Evolutionary conservation across 2,113 vertebrate species (phyloP), one percentile per base, ranked within the genome.

Genomic region (Plecturocebus donacophilus): DNA sequence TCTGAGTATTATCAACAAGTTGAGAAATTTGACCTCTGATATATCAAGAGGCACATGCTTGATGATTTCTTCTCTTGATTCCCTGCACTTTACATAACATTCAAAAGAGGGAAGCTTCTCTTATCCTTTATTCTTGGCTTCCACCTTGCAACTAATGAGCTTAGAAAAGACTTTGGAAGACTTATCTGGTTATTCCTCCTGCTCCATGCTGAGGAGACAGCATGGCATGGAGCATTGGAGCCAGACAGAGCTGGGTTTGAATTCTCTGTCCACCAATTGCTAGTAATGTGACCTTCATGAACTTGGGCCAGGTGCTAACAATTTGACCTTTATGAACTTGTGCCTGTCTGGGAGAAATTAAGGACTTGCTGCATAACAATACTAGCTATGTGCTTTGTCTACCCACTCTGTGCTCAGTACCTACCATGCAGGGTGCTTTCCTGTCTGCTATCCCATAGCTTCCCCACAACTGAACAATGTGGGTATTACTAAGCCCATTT

Each of bases 21-120:
- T 84, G 93, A 89, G 96, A 88, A 93, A 91, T 97, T 75, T 94
- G 93, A 95, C 93, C 96, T 95, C 93, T 93, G 88, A 8, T 90
- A 21, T 86, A 73, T 91, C 71, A 61, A 86, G 79, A 87, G 80
- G 58, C 49, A 56, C 38, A 20, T n/a, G 82, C 70, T 66, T 19
- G 79, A 13, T 90, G 82, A 80, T 47, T 94, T 75, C 91, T 94
- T 81, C 80, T 40, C 84, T 96, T 75, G 45, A 87, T 79, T 52
- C 38, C 20, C 56, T 54, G 42, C 20, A 9, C 9, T 75, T 90
- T 61, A 45, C 13, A 23, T 73, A 80, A 35, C 5, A 2, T 80
- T 64, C 70, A 70, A 42, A 90, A 93, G 68, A 70, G 25, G 83
- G 61, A 80, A 73, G 5, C 20, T 45, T 86, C 77, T 91, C 21